Conservation (phyloP, 2,113 vertebrate genomes). For the Okapia johnstoni region DNA sequence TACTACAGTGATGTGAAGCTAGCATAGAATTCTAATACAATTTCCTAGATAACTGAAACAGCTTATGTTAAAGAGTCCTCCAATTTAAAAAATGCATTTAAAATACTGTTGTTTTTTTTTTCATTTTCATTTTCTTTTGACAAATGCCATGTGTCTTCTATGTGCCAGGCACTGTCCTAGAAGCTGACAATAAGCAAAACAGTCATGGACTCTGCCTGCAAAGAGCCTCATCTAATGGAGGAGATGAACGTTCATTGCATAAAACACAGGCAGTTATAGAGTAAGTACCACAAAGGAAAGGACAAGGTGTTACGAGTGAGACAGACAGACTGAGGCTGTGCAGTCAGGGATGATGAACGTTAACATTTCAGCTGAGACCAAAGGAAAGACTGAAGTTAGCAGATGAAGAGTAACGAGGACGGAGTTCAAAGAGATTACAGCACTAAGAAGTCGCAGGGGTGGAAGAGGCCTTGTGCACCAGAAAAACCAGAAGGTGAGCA, state of each 20-base stretch:
- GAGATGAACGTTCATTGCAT: fast-evolving
- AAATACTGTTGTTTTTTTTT: neutral
- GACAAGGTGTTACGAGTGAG: neutral
- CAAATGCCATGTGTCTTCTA: neutral
- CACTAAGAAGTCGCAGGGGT: neutral
- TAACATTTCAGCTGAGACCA: neutral
- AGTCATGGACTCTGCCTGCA: neutral
- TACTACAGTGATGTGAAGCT: neutral
- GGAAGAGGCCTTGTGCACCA: neutral
- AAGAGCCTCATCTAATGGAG: neutral
- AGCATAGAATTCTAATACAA: neutral
- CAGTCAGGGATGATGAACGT: neutral
- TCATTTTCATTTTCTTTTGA: neutral
- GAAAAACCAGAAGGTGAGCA: neutral
- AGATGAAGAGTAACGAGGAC: neutral
- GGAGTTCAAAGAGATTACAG: neutral
- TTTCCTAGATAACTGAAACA: neutral
- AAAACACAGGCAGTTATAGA: neutral
- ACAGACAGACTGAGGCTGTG: neutral
- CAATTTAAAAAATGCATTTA: neutral
- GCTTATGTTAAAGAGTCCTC: neutral
- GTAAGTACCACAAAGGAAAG: neutral
- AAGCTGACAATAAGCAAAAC: neutral
- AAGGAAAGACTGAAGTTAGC: neutral
- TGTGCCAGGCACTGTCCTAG: neutral